These are phyloP conservation scores for Drosophila ironensis DNA, from an alignment of 1,140 invertebrate genomes.

Conservation along the genomic window DNA sequence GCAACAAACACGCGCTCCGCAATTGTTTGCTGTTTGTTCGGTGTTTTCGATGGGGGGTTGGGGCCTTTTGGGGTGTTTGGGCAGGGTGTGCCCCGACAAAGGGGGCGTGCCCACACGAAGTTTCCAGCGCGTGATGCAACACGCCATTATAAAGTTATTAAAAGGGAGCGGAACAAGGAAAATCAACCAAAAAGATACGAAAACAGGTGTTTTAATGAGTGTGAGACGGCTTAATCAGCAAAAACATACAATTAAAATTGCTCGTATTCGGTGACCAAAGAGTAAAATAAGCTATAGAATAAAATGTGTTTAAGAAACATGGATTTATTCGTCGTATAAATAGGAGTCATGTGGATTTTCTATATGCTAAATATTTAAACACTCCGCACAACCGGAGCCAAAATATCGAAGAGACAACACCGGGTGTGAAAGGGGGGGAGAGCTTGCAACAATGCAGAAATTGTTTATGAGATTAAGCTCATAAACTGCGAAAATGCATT, in stretches of 20 bases:
- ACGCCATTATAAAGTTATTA: slow-evolving; percentile 80
- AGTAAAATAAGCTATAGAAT: too few relatives aligned
- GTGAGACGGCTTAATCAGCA: slow-evolving; percentile 9
- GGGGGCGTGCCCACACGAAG: slow-evolving; percentile 64
- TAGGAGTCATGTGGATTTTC: too few relatives aligned
- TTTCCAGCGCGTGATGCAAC: slow-evolving; percentile 68
- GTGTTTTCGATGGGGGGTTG: not conserved
- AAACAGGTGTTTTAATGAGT: slow-evolving; percentile 8
- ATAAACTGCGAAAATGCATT: slow-evolving; percentile 80
- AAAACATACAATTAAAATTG: too few relatives aligned
- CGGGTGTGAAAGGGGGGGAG: too few relatives aligned
- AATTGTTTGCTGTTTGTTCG: slow-evolving; percentile 41
- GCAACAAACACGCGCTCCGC: slow-evolving; percentile 33
- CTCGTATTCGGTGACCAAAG: too few relatives aligned
- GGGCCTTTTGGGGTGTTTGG: not conserved
- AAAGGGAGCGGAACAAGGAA: slow-evolving; percentile 49
- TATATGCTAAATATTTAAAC: not conserved
- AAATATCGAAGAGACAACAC: not conserved
- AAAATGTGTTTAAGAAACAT: too few relatives aligned
- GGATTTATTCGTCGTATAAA: too few relatives aligned
- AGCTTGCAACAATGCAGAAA: slow-evolving; percentile 69
- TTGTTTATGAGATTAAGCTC: slow-evolving; percentile 80
- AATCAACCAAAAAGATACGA: slow-evolving; percentile 13
- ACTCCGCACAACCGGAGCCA: slow-evolving; percentile 33
- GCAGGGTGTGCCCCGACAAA: slow-evolving; percentile 1